phyloP scores from a whole-genome alignment of 2,888 invertebrate genomes.

The Gastrophysa polygoni region DNA sequence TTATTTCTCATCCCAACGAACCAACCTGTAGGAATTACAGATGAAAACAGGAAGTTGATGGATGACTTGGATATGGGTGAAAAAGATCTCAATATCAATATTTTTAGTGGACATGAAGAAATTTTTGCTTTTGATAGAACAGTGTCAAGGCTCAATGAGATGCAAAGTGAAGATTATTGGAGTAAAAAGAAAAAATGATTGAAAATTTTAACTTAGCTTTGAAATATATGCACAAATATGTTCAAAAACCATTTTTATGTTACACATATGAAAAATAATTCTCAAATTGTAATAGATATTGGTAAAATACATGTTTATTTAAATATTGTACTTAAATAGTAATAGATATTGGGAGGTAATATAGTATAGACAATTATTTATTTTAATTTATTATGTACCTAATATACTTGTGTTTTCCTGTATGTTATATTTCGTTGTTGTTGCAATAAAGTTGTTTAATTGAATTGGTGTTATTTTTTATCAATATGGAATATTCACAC shows the following conservation, averaged over 20 bases:
- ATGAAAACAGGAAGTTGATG: constrained; percentile 88
- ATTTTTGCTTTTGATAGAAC: constrained; percentile 96
- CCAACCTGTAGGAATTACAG: constrained; percentile 57
- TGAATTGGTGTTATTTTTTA: no score
- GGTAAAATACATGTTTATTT: no score
- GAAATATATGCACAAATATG: background rate
- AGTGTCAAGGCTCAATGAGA: constrained; percentile 90
- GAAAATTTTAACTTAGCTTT: no score
- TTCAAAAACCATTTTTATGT: background rate
- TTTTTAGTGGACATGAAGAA: constrained; percentile 98
- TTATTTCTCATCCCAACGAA: constrained; percentile 69
- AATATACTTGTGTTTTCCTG: background rate
- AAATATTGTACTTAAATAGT: background rate
- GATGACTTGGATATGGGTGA: constrained; percentile 90
- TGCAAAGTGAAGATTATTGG: constrained; percentile 97
- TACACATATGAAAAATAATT: no score
- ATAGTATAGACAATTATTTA: background rate
- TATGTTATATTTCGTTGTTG: background rate
- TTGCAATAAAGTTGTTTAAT: background rate
- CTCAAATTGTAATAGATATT: no score
- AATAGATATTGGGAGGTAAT: background rate
- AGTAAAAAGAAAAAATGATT: constrained; percentile 52
- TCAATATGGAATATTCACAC: no score
- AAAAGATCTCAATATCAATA: constrained; percentile 77
- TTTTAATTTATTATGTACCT: background rate